Base-by-base conservation (phyloP, 2,797 vertebrate species). In the Leuciscus waleckii region DNA sequence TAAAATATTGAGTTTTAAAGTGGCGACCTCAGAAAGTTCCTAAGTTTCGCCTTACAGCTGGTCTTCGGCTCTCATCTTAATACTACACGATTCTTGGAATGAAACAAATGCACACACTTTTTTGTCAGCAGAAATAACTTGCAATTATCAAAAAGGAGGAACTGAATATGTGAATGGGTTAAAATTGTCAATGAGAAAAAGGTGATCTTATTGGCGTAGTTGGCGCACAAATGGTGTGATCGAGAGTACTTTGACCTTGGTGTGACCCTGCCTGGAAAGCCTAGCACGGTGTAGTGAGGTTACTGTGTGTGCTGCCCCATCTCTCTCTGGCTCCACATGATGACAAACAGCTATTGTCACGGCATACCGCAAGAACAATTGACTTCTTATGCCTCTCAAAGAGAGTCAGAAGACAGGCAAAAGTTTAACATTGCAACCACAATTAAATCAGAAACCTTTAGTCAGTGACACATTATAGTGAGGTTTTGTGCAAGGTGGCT, bases 291-390 rank as follows among this genome's bases (percentile, higher is more conserved):
- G 89, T 86, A 85, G 87, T 87, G 89, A 90, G 91, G 92, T 91
- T 81, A 93, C 90, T 91, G 90, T 90, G 90, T 92, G 87, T 67
- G 81, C 90, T 90, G 86, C 87, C 91, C 87, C 88, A 82, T 89
- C 85, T 87, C 85, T 82, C 90, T 90, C 88, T 91, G 87, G 85
- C 89, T 86, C 91, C 35, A 79, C 88, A 92, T 89, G 90, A 92
- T 92, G 93, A 94, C 95, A 94, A 94, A 90, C 92, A 92, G 91
- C 91, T 92, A 94, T 94, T 94, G 95, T 95, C 91, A 89, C 79
- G 35, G 88, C 90, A 85, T 91, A 91, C 90, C 91, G 65, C 61
- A 84, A 89, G 92, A 94, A 95, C 93, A 95, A 94, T 93, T 90
- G 92, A 91, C 91, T 93, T 93, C 91, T 93, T 95, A 93, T 94